Conservation (phyloP, 2,113 vertebrate genomes). For the Esox niger region DNA sequence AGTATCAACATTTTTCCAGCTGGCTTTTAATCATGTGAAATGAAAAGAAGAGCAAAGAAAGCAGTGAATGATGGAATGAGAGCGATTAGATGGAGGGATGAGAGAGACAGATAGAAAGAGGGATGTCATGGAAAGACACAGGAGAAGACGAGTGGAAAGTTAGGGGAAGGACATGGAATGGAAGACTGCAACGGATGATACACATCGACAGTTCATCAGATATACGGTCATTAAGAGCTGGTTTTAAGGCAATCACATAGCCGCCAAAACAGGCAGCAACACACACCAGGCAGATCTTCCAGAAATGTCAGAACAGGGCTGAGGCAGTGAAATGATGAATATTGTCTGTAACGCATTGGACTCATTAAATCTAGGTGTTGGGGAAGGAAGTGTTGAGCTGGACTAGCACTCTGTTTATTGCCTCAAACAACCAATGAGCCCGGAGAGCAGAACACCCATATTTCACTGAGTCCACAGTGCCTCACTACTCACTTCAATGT, state of each 20-base stretch:
- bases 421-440: neutral
- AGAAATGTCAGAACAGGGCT: slow-evolving; percentile 20
- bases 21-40: slow-evolving; percentile 9
- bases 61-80: neutral
- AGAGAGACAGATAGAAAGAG: neutral
- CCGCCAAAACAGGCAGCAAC: neutral
- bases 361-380: slow-evolving; percentile 11
- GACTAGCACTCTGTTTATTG: neutral
- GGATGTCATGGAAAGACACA: neutral
- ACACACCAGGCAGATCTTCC: neutral
- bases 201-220: no score
- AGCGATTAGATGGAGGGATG: neutral
- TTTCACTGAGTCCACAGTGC: no score
- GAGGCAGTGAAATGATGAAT: slow-evolving; percentile 13
- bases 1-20: slow-evolving; percentile 31
- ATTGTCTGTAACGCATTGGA: slow-evolving; percentile 6
- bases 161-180: neutral
- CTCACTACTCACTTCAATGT: neutral
- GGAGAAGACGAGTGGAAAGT: neutral
- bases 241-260: neutral
- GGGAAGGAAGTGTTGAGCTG: neutral
- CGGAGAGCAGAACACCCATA: neutral
- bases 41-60: slow-evolving; percentile 14
- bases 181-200: no score
- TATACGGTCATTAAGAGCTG: neutral